Evolutionary conservation across 2,113 vertebrate genomes (phyloP).

Genomic region (Gymnobelideus leadbeateri): DNA sequence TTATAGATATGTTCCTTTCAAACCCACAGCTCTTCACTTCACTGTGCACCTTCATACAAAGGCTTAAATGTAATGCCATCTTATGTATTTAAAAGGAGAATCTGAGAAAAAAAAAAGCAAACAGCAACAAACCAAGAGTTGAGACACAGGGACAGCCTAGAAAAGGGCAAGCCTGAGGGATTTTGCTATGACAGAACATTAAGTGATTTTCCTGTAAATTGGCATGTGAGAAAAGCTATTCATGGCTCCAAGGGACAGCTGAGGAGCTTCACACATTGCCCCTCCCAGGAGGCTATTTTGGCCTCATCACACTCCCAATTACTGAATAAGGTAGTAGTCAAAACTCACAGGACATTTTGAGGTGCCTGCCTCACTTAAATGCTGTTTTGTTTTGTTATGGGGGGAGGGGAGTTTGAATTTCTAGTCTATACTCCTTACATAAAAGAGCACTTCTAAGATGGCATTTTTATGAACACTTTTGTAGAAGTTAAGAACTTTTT

Average conservation of each 20-base stretch:
- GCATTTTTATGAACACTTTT: not conserved
- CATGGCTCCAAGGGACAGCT: not conserved
- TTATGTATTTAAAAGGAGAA: not conserved
- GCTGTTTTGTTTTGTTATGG: constrained; percentile 23
- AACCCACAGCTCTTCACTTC: not conserved
- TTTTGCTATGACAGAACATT: not conserved
- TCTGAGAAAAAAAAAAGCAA: not conserved
- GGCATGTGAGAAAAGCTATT: not conserved
- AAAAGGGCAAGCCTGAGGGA: constrained; percentile 4
- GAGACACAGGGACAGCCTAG: not conserved
- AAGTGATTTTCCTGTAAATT: constrained; percentile 24
- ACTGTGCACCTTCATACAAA: not conserved
- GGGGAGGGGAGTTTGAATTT: not conserved
- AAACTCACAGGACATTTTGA: constrained; percentile 13
- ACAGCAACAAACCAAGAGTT: not conserved
- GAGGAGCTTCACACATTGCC: not conserved
- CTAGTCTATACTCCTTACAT: not conserved
- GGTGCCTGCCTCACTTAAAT: not conserved
- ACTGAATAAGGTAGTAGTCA: constrained; percentile 38
- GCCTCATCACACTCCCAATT: not conserved
- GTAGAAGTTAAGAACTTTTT: not conserved
- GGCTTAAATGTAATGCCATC: not conserved
- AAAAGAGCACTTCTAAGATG: constrained; percentile 18
- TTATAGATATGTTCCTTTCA: not conserved
- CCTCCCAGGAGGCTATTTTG: constrained; percentile 26